phyloP scores from a whole-genome alignment of 2,113 vertebrate species.

The Dissostichus mawsoni region DNA sequence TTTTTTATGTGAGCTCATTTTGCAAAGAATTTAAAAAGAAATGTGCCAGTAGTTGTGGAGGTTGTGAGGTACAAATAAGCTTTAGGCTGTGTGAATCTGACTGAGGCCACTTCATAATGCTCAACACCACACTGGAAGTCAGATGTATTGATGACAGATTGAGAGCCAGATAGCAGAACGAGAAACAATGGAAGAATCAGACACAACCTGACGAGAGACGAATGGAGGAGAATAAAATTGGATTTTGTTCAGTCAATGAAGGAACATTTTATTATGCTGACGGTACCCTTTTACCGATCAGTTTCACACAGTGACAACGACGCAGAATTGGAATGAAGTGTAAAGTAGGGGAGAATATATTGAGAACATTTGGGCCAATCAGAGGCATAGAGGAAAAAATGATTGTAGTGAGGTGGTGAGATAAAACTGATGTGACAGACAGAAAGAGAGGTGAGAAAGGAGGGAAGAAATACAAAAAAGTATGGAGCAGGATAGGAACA shows the following conservation, averaged over 20 bases:
- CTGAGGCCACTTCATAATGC: not conserved
- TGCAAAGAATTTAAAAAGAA: not conserved
- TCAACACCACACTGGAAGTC: not conserved
- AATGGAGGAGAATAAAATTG: not conserved
- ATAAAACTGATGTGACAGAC: slow-evolving; percentile 31
- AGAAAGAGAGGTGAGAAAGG: not conserved
- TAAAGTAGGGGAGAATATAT: not conserved
- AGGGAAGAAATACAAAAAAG: slow-evolving; percentile 59
- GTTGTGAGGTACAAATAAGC: not conserved
- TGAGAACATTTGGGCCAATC: not conserved
- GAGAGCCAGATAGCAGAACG: slow-evolving; percentile 9
- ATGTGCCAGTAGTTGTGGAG: not conserved
- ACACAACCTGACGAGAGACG: not conserved
- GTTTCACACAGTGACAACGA: slow-evolving; percentile 1
- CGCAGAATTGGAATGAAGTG: not conserved
- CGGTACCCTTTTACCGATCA: not conserved
- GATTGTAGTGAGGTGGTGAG: slow-evolving; percentile 26
- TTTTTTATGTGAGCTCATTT: not conserved
- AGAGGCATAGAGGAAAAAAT: slow-evolving; percentile 12
- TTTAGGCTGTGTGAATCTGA: slow-evolving; percentile 10
- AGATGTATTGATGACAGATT: not conserved
- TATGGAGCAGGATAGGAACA: slow-evolving; percentile 52
- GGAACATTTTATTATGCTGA: slow-evolving; percentile 1
- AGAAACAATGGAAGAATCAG: slow-evolving; percentile 1
- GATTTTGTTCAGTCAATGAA: not conserved